A percentile compares a stretch with the other conserved stretches of the same genome.
Evolutionary conservation across 2,797 vertebrate genomes (phyloP).

Genomic region (Serranus cabrilla): DNA sequence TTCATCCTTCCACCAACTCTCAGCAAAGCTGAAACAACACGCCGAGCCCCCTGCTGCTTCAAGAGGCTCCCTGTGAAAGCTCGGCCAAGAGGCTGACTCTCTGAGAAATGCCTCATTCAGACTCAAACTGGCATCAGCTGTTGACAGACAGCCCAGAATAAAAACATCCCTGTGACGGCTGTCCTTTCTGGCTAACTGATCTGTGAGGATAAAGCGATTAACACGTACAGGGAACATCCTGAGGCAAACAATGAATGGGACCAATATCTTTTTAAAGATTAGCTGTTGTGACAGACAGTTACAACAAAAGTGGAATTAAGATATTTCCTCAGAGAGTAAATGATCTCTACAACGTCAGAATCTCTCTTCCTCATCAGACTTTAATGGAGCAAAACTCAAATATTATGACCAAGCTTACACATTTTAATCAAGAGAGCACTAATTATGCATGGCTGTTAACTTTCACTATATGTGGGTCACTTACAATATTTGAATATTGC

Average conservation of each 20-base stretch:
- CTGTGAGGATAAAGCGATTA: constrained; percentile 30
- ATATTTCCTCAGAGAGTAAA: constrained; percentile 8
- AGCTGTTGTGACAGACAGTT: constrained; percentile 6
- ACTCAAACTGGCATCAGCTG: constrained; percentile 43
- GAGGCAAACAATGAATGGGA: constrained; percentile 38
- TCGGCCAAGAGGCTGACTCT: constrained; percentile 37
- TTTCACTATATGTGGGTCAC: constrained; percentile 25
- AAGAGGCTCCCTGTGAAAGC: constrained; percentile 45
- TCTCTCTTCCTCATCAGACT: constrained; percentile 17
- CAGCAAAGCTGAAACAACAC: constrained; percentile 56
- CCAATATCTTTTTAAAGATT: constrained; percentile 24
- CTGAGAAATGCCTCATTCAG: constrained; percentile 50
- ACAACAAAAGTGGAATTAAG: constrained; percentile 7
- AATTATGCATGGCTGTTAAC: constrained; percentile 30
- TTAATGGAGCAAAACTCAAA: constrained; percentile 17
- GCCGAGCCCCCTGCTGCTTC: constrained; percentile 35
- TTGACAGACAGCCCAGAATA: constrained; percentile 54
- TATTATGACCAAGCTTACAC: background rate
- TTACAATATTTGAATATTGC: constrained; percentile 22
- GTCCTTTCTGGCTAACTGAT: constrained; percentile 28
- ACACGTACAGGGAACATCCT: constrained; percentile 21
- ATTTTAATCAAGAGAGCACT: constrained; percentile 18
- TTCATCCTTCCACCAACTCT: constrained; percentile 34
- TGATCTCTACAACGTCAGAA: background rate
- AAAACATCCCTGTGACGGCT: constrained; percentile 33